Conservation (phyloP, 1,140 invertebrate genomes). For the Pseudomyrmex cubaensis region DNA sequence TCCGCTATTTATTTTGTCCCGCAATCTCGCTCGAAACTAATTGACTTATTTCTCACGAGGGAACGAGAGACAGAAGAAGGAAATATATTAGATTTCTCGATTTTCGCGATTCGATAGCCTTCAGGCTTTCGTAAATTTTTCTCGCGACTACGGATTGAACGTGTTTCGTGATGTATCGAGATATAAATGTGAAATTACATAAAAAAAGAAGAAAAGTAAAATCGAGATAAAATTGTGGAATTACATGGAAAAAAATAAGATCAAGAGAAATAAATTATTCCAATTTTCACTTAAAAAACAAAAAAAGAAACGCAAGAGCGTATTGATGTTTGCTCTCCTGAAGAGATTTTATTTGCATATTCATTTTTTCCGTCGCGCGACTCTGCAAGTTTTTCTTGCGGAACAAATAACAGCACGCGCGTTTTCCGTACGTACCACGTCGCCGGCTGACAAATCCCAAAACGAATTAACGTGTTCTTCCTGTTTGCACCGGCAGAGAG, state of each 20-base stretch:
- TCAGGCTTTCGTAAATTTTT: no score
- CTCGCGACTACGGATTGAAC: no score
- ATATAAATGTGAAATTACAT: no score
- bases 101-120: no score
- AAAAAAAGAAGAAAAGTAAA: no score
- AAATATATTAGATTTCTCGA: conserved; percentile 1
- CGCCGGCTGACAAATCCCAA: neutral
- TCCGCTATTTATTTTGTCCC: neutral
- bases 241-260: no score
- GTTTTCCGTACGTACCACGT: neutral
- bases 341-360: neutral
- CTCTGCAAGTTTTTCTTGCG: neutral
- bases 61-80: neutral
- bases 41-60: neutral
- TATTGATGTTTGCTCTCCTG: no score
- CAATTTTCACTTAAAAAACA: neutral
- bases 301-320: neutral
- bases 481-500: conserved; percentile 5
- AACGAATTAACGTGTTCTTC: conserved; percentile 3
- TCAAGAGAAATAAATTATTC: no score
- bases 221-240: no score
- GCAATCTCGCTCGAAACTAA: neutral
- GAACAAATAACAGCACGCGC: conserved; percentile 8
- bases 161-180: no score
- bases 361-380: neutral